Base-by-base conservation (phyloP, 2,888 invertebrate species). In the Nemapogon koenigi region DNA sequence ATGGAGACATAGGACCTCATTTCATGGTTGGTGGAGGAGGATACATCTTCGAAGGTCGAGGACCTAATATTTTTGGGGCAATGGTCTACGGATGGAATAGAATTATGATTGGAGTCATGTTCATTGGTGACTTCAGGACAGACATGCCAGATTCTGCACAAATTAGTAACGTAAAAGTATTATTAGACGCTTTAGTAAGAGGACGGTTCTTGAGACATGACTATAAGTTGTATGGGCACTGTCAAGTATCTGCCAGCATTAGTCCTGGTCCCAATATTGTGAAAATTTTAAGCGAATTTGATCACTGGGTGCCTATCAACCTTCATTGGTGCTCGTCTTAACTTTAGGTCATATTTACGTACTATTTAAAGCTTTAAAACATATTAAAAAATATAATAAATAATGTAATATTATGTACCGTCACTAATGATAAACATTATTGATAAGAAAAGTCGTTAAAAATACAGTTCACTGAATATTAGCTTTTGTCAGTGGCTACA, bases 11-110 rank as follows among this genome's bases (percentile, higher is more conserved):
- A 26, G 70, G 61, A 0, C 67, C 73, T 0, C 73, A 76, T 41
- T 76, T 57, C 39, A 57, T 76, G 1, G 61, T 75, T 3, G 57
- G 64, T 7, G 68, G 67, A 2, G 56, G 62, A 3, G 75, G 73
- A 3, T 45, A 57, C 2, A 37, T 75, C 2, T 75, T 75, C 39
- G 75, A 75, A 51, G 76, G 73, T 1, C 50, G 67, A 46, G 75
- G 75, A 1, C 66, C 67, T 0, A 73, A 73, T 41, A 49, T 67
- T 1, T 35, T 57, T 6, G 62, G 64, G 0, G 67, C 55, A 0
- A 65, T 72, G 67, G 55, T 64, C 3, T 43, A 40, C 2, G 45
- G 48, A 1, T 66, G 58, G 59, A 73, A 75, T 39, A 25, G 30
- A 1, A 59, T 46, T 26, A 57, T 58, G 36, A 59, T 75, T 30